Percentiles rank a stretch among this genome's conserved stretches.
Conservation (phyloP, 2,888 invertebrate genomes). For the Desoria tigrina region DNA sequence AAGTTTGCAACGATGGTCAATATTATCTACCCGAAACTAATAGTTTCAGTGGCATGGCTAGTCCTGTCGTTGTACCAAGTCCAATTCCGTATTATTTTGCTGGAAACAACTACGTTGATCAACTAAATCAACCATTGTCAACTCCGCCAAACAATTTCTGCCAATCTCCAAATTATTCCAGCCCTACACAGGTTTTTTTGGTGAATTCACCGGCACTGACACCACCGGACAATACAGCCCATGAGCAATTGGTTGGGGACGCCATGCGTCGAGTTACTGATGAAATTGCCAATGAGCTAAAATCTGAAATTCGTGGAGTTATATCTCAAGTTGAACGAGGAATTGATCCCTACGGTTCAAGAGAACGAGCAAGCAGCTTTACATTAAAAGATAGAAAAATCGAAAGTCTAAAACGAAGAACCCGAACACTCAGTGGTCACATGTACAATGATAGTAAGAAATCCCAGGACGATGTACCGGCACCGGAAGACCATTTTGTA, state of each 20-base stretch:
- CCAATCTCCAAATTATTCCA: neutral
- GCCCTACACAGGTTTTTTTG: neutral
- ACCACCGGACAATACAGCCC: slow-evolving; percentile 12
- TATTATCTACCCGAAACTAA: neutral
- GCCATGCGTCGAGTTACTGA: slow-evolving; percentile 63
- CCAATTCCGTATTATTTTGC: slow-evolving; percentile 24
- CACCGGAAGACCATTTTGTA: neutral
- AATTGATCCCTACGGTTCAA: slow-evolving; percentile 65
- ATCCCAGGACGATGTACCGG: neutral
- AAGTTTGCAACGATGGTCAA: slow-evolving; percentile 19
- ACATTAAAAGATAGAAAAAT: slow-evolving; percentile 44
- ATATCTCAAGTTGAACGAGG: slow-evolving; percentile 79
- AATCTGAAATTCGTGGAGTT: slow-evolving; percentile 77
- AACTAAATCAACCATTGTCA: neutral
- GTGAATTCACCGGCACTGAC: neutral
- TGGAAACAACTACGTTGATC: slow-evolving; percentile 20
- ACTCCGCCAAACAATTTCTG: neutral
- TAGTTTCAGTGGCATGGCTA: slow-evolving; percentile 5
- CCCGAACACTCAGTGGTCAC: slow-evolving; percentile 49
- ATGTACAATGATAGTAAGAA: neutral
- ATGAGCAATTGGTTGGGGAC: slow-evolving; percentile 25
- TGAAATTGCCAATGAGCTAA: slow-evolving; percentile 77
- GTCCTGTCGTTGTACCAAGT: slow-evolving; percentile 34
- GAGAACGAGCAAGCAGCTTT: slow-evolving; percentile 50
- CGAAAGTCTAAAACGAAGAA: slow-evolving; percentile 39